A percentile compares a stretch with the other conserved stretches of the same genome.
Evolutionary conservation across 2,113 vertebrate genomes (phyloP).

Genomic region (Lates calcarifer): DNA sequence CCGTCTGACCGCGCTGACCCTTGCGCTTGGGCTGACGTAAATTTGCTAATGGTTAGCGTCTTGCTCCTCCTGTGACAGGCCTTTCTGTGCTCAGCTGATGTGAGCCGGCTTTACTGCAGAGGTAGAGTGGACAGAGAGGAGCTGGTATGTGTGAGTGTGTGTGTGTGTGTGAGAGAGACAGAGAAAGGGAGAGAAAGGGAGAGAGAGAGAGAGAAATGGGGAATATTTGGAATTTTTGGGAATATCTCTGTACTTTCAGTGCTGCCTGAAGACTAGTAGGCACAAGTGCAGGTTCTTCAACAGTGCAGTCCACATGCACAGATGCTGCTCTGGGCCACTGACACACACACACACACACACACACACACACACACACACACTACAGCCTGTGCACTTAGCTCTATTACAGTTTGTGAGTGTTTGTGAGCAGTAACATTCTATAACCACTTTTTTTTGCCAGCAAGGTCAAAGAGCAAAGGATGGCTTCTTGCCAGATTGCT

Average conservation of each 20-base stretch:
- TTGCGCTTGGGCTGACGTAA: conserved; percentile 73
- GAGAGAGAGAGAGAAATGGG: no score
- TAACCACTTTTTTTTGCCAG: not conserved
- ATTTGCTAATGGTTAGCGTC: conserved; percentile 78
- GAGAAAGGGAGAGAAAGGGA: no score
- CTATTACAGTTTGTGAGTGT: not conserved
- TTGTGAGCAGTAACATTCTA: not conserved
- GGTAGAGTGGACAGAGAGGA: conserved; percentile 9
- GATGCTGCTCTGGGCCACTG: conserved; percentile 33
- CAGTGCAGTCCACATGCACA: conserved; percentile 25
- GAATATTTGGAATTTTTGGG: conserved; percentile 57
- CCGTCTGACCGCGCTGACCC: conserved; percentile 77
- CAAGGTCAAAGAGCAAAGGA: conserved; percentile 37
- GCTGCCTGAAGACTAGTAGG: conserved; percentile 18
- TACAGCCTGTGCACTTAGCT: not conserved
- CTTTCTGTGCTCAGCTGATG: conserved; percentile 70
- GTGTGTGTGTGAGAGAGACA: not conserved
- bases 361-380: conserved; percentile 19
- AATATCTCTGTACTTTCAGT: conserved; percentile 33
- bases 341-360: conserved; percentile 19
- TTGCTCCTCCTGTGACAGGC: conserved; percentile 65
- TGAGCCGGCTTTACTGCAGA: conserved; percentile 55
- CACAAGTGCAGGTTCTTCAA: conserved; percentile 24
- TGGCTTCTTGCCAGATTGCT: conserved; percentile 37
- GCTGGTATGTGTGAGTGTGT: not conserved